Evolutionary conservation across 1,140 invertebrate genomes (phyloP).

Genomic region (Musca vetustissima): DNA sequence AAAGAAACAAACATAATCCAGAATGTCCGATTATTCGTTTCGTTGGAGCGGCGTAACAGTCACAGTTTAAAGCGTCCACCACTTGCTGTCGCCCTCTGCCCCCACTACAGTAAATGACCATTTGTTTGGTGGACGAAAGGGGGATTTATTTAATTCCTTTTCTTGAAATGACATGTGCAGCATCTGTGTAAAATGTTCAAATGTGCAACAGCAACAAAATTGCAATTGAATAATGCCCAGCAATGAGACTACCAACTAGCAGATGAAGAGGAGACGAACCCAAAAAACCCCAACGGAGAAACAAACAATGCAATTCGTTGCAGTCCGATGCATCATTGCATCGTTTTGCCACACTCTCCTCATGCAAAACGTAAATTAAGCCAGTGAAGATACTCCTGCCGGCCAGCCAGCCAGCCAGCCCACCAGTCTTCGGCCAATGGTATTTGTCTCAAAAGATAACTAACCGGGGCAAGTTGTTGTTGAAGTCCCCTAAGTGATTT

Average conservation of each 20-base stretch:
- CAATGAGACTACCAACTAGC: no score
- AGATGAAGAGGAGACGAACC: no score
- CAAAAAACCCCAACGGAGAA: no score
- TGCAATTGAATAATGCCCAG: slow-evolving; percentile 17
- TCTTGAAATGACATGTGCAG: slow-evolving; percentile 21
- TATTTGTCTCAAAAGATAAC: background rate
- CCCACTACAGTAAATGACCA: no score
- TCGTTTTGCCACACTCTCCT: background rate
- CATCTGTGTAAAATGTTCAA: slow-evolving; percentile 21
- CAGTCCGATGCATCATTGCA: no score
- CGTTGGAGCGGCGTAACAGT: no score
- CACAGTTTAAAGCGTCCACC: no score
- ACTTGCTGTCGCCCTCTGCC: no score
- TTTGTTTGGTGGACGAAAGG: background rate
- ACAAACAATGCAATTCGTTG: no score
- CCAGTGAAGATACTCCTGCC: background rate
- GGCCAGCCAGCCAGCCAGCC: no score
- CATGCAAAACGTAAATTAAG: slow-evolving; percentile 20
- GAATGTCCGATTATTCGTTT: no score
- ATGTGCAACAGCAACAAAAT: background rate
- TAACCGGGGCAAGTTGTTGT: background rate
- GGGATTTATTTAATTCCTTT: slow-evolving; percentile 19
- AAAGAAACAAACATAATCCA: no score
- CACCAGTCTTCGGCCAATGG: background rate
- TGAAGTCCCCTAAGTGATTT: background rate